Evolutionary conservation across 2,113 vertebrate species (phyloP).

Genomic region (Mus musculus): DNA sequence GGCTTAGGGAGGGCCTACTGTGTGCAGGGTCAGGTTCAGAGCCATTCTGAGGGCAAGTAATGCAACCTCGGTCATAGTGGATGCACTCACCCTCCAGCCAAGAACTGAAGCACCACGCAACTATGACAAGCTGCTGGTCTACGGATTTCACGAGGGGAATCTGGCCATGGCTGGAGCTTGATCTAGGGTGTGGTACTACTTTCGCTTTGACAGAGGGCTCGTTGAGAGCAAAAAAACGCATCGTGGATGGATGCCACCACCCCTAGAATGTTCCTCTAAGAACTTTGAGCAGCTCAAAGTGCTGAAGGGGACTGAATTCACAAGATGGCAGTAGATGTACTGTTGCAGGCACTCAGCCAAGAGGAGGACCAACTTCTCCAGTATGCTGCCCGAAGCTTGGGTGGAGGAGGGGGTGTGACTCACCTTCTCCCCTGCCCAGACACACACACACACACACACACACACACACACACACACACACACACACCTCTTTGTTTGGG

Average conservation of each 20-base stretch:
- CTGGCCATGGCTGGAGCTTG: neutral
- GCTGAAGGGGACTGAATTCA: neutral
- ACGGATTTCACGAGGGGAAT: neutral
- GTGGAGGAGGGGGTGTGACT: neutral
- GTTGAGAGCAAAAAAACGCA: neutral
- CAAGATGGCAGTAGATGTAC: neutral
- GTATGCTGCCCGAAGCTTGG: neutral
- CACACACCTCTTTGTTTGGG: neutral
- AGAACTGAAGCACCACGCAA: neutral
- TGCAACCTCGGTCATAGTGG: neutral
- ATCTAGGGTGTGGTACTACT: neutral
- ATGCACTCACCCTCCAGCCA: neutral
- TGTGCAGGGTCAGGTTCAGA: neutral
- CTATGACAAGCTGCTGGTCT: neutral
- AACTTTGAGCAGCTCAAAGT: neutral
- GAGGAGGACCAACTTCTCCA: neutral
- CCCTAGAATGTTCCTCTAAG: neutral
- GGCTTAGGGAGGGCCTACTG: neutral
- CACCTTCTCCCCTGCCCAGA: neutral
- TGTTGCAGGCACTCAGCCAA: neutral
- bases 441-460: too few relatives aligned
- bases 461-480: neutral
- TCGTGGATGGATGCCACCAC: neutral
- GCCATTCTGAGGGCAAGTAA: fast-evolving
- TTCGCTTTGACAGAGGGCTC: neutral